These are phyloP conservation scores for Agonopterix alstromeriana DNA, from an alignment of 2,888 invertebrate genomes.

Conservation along the genomic window DNA sequence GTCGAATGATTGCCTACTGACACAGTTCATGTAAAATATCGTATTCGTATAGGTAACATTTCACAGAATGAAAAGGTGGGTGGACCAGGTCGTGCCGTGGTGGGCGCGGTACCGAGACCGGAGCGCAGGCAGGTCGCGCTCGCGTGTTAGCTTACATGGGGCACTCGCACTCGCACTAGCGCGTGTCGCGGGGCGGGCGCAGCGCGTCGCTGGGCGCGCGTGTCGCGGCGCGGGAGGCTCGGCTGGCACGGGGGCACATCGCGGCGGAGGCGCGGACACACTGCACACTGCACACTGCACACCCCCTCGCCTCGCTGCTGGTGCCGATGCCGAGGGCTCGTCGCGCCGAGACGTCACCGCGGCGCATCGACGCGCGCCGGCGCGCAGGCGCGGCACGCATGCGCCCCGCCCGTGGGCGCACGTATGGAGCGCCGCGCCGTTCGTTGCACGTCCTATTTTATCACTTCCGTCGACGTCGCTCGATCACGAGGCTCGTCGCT, in stretches of 20 bases:
- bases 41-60: too few relatives aligned
- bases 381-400: conserved; percentile 5
- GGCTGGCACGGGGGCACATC: background rate
- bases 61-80: background rate
- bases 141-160: background rate
- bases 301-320: too few relatives aligned
- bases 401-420: background rate
- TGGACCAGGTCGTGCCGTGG: background rate
- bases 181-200: background rate
- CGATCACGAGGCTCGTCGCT: too few relatives aligned
- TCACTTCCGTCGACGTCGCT: too few relatives aligned
- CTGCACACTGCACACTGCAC: too few relatives aligned
- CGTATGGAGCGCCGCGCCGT: conserved; percentile 1
- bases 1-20: too few relatives aligned
- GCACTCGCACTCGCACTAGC: background rate
- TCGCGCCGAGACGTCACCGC: conserved; percentile 4
- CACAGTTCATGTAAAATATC: too few relatives aligned
- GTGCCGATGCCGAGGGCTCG: too few relatives aligned
- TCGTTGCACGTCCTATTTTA: too few relatives aligned
- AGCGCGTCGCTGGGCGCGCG: background rate
- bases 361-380: conserved; percentile 4
- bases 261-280: conserved; percentile 5
- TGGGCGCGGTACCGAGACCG: background rate
- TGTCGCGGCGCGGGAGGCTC: background rate
- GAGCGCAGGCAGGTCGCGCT: background rate